Base-by-base conservation (phyloP, 2,797 vertebrate genomes). In the Crenichthys baileyi region DNA sequence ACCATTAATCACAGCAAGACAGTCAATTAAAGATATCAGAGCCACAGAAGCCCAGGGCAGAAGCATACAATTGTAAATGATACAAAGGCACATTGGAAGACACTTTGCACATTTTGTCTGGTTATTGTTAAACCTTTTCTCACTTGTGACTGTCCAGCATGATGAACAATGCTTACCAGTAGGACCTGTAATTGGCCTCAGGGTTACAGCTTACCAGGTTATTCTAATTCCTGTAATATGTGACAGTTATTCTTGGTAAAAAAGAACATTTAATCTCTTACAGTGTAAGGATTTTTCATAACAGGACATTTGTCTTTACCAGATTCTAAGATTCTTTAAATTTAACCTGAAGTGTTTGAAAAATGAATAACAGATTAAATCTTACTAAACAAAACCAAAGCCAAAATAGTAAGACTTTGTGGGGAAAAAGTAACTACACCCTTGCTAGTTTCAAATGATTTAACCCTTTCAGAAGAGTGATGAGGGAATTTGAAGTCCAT, bases 1-100 rank as follows among this genome's bases (percentile, higher is more conserved):
- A 93, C 93, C 95, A 96, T 96, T 96, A 95, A 96, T 96, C 95
- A 96, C 93, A 93, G 85, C 36, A 12, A 91, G 93, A 94, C 94
- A 95, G 93, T 95, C 95, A 96, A 95, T 95, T 95, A 95, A 93
- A 92, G 88, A 90, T 91, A 95, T 94, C 91, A 92, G 88, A 88
- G 87, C 81, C 87, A 61, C 80, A 29, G 85, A 87, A 88, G 79
- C 82, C 72, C 16, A 81, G 86, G 85, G 78, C 80, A 73, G 85
- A 75, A 84, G 84, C 78, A n/a, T 82, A 78, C 77, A 83, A 83
- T 36, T 39, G 76, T 73, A 71, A 86, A 89, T 86, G 83, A 90
- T 83, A 76, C 80, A 76, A 70, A 60, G 75, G 80, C 79, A 65
- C 78, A 84, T 87, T 81, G 84, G 61, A 86, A 87, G 83, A 84